Evolutionary conservation across 2,797 vertebrate species (phyloP).

Genomic region (Simalia tracyae): DNA sequence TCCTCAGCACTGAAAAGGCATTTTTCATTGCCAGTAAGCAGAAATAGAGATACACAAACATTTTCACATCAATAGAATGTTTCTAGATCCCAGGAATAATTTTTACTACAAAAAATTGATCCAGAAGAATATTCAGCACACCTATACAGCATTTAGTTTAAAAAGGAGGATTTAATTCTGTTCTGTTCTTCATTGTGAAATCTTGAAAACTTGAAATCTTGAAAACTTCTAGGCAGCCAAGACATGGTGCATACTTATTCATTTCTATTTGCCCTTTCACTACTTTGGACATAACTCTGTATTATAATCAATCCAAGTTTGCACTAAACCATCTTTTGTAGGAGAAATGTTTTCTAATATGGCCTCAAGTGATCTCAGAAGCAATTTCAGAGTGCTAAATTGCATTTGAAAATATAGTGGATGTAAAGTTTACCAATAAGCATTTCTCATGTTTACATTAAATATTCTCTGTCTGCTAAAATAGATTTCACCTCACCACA

Average conservation of each 20-base stretch:
- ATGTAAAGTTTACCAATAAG: neutral
- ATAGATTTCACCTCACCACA: neutral
- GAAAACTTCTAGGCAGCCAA: neutral
- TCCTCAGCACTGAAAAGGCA: neutral
- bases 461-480: neutral
- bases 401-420: neutral
- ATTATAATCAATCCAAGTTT: slow-evolving; percentile 1
- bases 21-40: neutral
- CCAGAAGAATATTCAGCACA: neutral
- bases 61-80: neutral
- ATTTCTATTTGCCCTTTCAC: neutral
- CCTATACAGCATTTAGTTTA: neutral
- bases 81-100: neutral
- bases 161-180: neutral
- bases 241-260: neutral
- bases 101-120: neutral
- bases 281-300: neutral
- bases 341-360: neutral
- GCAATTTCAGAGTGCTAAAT: neutral
- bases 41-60: neutral
- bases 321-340: neutral
- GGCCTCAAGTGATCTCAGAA: neutral
- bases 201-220: neutral
- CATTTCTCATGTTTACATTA: neutral
- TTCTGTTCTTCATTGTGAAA: neutral